A percentile compares a stretch with the other conserved stretches of the same genome.
Conservation (phyloP, 1,140 invertebrate genomes). For the Heterodera schachtii region DNA sequence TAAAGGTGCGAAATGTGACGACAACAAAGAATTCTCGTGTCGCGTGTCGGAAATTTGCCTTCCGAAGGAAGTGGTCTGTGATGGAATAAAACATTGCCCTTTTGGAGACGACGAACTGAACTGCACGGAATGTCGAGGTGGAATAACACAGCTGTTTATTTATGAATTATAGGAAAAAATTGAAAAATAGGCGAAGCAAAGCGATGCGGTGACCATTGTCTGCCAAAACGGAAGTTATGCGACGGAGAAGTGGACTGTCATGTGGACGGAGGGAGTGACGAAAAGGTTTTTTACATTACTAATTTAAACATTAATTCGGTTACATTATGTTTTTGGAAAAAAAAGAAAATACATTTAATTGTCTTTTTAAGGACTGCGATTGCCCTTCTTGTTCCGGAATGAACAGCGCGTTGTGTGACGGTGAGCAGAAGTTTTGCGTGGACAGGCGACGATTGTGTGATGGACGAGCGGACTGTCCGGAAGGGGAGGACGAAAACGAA, state of each 20-base stretch:
- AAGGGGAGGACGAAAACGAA: constrained; percentile 49
- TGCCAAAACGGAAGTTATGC: constrained; percentile 52
- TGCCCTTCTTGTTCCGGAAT: constrained; percentile 43
- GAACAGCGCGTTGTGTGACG: constrained; percentile 37
- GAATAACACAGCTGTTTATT: neutral
- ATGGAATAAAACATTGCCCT: constrained; percentile 49
- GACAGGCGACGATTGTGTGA: constrained; percentile 35
- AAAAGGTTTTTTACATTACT: constrained; percentile 32
- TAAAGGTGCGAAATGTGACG: constrained; percentile 22
- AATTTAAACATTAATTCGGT: too few relatives aligned
- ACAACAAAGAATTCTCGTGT: constrained; percentile 37
- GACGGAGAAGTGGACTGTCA: constrained; percentile 47
- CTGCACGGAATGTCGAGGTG: constrained; percentile 34
- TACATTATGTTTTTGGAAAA: too few relatives aligned
- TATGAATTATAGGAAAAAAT: neutral
- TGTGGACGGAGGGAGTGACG: constrained; percentile 36
- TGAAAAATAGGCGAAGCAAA: constrained; percentile 25
- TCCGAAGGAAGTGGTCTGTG: constrained; percentile 39
- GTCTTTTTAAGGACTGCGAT: constrained; percentile 45
- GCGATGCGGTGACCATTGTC: constrained; percentile 34
- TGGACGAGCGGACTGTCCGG: constrained; percentile 43
- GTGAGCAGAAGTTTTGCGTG: constrained; percentile 41
- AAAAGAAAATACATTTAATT: neutral
- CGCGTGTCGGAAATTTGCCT: constrained; percentile 35
- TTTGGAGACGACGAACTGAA: constrained; percentile 45